Base-by-base conservation (phyloP, 2,113 vertebrate species). In the Hyla sarda region DNA sequence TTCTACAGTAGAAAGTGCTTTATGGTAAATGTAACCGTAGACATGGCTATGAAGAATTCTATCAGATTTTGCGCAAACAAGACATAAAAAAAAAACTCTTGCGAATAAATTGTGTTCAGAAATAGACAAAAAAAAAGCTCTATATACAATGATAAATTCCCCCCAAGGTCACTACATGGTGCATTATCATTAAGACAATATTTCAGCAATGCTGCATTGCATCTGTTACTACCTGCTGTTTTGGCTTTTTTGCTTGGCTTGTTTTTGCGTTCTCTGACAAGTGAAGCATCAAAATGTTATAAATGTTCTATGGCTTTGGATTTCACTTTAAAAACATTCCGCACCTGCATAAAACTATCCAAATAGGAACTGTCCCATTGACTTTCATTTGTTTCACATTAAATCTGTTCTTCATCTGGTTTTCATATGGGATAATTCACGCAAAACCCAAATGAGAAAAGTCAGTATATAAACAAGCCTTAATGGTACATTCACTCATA, bases 401-500 rank as follows among this genome's bases (percentile, higher is more conserved):
- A 13, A n/a, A 14, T 50, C 25, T 47, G 23, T 48, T 47, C 25
- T 75, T 50, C 25, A 50, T 75, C 41, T 75, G 73, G 41, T 75
- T 75, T 50, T 75, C 13, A 48, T 75, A 28, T 48, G n/a, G 41
- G 47, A 74, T 48, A 75, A 50, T 25, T 75, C 73, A 75, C 23
- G 30, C 23, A 75, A 75, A 47, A 48, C 25, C 13, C 12, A 48
- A 75, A 75, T 50, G 23, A 50, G 23, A 47, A 34, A 69, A 34
- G 28, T 34, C 10, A 75, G 1, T 28, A 50, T 75, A 23, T 75
- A 75, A 48, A 75, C 73, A 75, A 48, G 41, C 13, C 41, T 7
- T 75, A 21, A 28, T n/a, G 73, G n/a, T 50, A 75, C 47, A 50
- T 75, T 75, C 73, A 75, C n/a, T 11, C 73, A 28, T 28, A 75